Conservation (phyloP, 1,140 invertebrate genomes). For the Plectrocnemia conspersa region DNA sequence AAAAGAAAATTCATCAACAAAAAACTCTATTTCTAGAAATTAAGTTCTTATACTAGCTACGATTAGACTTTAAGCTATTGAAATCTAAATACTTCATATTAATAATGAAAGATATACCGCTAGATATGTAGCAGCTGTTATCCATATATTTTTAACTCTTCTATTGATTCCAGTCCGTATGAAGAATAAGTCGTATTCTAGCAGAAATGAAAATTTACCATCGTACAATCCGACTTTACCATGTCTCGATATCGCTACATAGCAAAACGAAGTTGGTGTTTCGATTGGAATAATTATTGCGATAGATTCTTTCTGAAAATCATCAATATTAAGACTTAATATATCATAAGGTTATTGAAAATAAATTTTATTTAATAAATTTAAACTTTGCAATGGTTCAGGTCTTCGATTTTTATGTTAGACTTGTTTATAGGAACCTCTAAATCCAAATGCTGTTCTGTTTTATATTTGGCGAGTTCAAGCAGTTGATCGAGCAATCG, state of each 20-base stretch:
- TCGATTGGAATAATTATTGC: constrained; percentile 46
- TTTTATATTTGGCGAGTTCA: constrained; percentile 21
- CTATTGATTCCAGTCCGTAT: constrained; percentile 40
- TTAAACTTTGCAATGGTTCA: constrained; percentile 28
- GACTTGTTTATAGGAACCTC: constrained; percentile 18
- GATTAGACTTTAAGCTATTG: too few species aligned
- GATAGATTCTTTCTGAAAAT: constrained; percentile 46
- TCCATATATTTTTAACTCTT: constrained; percentile 44
- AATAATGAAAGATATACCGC: not conserved
- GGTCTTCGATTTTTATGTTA: constrained; percentile 27
- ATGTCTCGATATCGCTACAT: constrained; percentile 46
- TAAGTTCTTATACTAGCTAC: too few species aligned
- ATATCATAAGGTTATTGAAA: not conserved
- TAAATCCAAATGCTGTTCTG: constrained; percentile 8
- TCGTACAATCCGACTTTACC: constrained; percentile 48
- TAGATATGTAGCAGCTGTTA: constrained; percentile 45
- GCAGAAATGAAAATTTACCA: constrained; percentile 43
- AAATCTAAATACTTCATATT: not conserved
- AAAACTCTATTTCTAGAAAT: too few species aligned
- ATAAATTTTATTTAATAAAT: not conserved
- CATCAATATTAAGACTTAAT: constrained; percentile 12
- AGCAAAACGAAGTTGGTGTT: constrained; percentile 47
- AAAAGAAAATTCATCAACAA: too few species aligned
- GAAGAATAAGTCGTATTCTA: constrained; percentile 44
- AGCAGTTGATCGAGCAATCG: constrained; percentile 24